Conservation (phyloP, 2,797 vertebrate genomes). For the Aeoliscus strigatus region DNA sequence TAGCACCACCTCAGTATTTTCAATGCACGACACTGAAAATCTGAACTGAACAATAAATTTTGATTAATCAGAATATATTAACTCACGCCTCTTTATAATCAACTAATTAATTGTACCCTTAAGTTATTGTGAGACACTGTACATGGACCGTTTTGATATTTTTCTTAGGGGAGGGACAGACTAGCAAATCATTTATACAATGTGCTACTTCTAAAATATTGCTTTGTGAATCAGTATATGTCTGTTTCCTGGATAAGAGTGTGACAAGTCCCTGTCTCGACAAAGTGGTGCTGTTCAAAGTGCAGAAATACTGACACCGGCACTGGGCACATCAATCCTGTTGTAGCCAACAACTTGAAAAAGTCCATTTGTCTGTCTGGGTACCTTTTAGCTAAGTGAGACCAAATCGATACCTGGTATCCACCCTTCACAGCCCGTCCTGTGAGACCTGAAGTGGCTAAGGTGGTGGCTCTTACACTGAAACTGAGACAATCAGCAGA, state of each 20-base stretch:
- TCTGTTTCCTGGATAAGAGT: background rate
- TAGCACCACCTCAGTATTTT: too few relatives aligned
- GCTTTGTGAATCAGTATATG: too few relatives aligned
- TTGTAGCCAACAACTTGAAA: constrained; percentile 24
- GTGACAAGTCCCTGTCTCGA: constrained; percentile 12
- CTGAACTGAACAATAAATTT: too few relatives aligned
- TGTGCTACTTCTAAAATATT: too few relatives aligned
- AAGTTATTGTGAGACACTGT: too few relatives aligned
- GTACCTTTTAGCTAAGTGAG: constrained; percentile 46
- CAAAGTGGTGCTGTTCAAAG: constrained; percentile 14
- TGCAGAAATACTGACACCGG: constrained; percentile 22
- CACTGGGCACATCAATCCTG: constrained; percentile 12
- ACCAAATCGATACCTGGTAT: constrained; percentile 52
- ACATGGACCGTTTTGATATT: too few relatives aligned
- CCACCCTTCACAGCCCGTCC: constrained; percentile 37
- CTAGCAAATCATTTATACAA: too few relatives aligned
- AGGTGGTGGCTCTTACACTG: constrained; percentile 22
- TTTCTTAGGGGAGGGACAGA: too few relatives aligned
- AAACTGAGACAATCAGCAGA: constrained; percentile 47
- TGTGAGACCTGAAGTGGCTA: constrained; percentile 31
- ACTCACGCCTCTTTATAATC: too few relatives aligned
- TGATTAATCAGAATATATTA: too few relatives aligned
- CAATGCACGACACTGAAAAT: too few relatives aligned
- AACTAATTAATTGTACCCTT: too few relatives aligned
- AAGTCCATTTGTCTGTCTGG: constrained; percentile 46